These are phyloP conservation scores for Lutraria lutraria DNA, from an alignment of 2,888 invertebrate genomes.

Conservation along the genomic window DNA sequence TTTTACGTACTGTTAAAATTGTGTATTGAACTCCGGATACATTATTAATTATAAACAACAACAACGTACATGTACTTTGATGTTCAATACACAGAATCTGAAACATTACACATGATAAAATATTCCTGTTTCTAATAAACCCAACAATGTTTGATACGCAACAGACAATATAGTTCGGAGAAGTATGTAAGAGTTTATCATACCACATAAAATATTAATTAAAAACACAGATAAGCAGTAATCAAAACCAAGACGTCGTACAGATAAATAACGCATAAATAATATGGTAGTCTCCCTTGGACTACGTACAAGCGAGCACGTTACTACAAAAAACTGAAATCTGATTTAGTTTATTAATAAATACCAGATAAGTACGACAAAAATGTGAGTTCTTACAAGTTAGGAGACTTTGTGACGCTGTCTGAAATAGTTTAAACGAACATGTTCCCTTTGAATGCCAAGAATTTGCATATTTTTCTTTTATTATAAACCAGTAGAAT, in stretches of 20 bases:
- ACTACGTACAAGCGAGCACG: not conserved
- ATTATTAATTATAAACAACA: not conserved
- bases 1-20: not conserved
- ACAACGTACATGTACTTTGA: not conserved
- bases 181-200: not conserved
- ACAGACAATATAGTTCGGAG: not conserved
- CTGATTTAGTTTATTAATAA: not conserved
- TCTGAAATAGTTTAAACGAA: not conserved
- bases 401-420: not conserved
- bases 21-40: not conserved
- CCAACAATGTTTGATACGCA: not conserved
- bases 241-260: not conserved
- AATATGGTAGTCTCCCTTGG: not conserved
- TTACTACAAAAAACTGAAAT: not conserved
- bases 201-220: constrained; percentile 12
- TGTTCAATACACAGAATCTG: not conserved
- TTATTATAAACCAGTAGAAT: no score
- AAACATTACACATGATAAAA: not conserved
- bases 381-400: not conserved
- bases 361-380: not conserved
- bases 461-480: no score
- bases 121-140: not conserved
- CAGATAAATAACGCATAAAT: not conserved
- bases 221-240: not conserved
- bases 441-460: no score